Percentiles rank a stretch among this genome's conserved stretches.
Evolutionary conservation across 2,888 invertebrate genomes (phyloP).

Genomic region (Phortica okadai): DNA sequence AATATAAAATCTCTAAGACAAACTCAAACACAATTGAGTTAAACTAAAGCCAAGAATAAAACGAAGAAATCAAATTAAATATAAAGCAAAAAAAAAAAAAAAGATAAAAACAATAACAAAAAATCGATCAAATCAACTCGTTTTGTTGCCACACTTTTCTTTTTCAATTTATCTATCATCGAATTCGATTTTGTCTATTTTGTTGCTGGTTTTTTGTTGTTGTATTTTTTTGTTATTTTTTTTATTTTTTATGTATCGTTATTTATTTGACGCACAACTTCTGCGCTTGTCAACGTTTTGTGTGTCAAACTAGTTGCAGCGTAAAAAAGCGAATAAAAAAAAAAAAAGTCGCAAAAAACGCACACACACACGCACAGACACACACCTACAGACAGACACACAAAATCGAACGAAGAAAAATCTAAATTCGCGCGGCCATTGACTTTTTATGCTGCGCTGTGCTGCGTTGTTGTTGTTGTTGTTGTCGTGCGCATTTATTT

Average conservation of each 20-base stretch:
- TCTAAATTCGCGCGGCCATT: constrained; percentile 18
- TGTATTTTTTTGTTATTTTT: background rate
- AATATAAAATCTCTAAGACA: background rate
- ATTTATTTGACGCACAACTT: constrained; percentile 15
- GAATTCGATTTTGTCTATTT: background rate
- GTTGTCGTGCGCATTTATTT: background rate
- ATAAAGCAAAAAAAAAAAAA: background rate
- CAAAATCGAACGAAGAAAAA: constrained; percentile 5
- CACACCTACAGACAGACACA: background rate
- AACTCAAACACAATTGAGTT: background rate
- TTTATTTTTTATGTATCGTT: background rate
- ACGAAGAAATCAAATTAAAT: background rate
- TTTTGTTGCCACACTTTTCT: background rate
- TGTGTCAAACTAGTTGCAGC: constrained; percentile 13
- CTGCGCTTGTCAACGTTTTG: constrained; percentile 18
- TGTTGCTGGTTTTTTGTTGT: background rate
- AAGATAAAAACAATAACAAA: background rate
- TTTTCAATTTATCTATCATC: background rate
- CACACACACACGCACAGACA: background rate
- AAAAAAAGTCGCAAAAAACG: background rate
- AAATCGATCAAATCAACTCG: background rate
- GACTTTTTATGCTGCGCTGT: background rate
- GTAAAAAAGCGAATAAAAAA: background rate
- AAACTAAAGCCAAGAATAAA: background rate
- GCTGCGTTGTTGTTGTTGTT: background rate